These are phyloP conservation scores for Gallinago jamesoni DNA, from an alignment of 2,113 vertebrate genomes.

Conservation along the genomic window DNA sequence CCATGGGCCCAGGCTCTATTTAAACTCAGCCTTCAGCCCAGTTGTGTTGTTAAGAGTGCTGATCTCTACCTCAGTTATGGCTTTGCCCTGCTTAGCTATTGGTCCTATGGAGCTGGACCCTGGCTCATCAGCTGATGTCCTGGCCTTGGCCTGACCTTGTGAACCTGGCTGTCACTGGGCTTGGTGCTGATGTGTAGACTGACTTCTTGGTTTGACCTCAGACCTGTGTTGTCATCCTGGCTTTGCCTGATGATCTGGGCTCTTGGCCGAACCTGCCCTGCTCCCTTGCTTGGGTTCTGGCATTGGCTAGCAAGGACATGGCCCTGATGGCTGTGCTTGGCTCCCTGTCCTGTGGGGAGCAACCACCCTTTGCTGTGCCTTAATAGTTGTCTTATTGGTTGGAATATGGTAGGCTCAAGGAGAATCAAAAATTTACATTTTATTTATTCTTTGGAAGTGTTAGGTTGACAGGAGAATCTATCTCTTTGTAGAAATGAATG, in stretches of 20 bases:
- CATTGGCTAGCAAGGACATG: not conserved
- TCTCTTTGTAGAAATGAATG: not conserved
- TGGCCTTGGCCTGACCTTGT: fast-evolving
- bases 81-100: not conserved
- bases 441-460: not conserved
- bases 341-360: not conserved
- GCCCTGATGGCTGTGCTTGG: not conserved
- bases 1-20: fast-evolving
- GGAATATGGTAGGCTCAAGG: not conserved
- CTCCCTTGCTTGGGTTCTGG: not conserved
- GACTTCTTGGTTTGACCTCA: not conserved
- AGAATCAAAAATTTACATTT: not conserved
- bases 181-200: too few relatives aligned
- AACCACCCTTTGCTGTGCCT: not conserved
- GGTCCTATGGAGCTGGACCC: fast-evolving
- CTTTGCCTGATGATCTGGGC: not conserved
- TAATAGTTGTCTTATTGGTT: not conserved
- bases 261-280: not conserved
- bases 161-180: not conserved
- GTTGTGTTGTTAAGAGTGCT: fast-evolving
- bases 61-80: fast-evolving
- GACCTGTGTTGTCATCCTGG: not conserved
- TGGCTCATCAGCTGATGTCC: fast-evolving
- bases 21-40: not conserved
- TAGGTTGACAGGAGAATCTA: not conserved